These are phyloP conservation scores for Cyclina sinensis DNA, from an alignment of 1,140 invertebrate species.

Conservation along the genomic window DNA sequence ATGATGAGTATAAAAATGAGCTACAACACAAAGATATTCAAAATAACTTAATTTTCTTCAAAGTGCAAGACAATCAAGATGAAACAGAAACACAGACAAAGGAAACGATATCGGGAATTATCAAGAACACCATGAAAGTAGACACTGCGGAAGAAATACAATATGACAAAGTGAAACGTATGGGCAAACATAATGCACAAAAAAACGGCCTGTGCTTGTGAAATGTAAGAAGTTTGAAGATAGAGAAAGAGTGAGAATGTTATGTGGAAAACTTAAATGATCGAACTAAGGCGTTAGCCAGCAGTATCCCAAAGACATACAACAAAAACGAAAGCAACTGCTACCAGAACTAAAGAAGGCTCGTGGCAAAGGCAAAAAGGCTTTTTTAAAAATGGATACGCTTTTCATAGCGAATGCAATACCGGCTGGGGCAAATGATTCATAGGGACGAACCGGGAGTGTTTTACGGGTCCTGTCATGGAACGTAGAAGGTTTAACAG, in stretches of 20 bases:
- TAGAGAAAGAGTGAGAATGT: not conserved
- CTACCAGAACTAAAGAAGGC: not conserved
- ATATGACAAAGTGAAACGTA: too few species aligned
- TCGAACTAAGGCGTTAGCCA: not conserved
- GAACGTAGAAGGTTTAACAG: slow-evolving; percentile 3
- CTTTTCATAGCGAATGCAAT: not conserved
- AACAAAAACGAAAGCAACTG: not conserved
- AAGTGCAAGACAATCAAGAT: too few species aligned
- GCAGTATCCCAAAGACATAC: not conserved
- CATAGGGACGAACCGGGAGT: not conserved
- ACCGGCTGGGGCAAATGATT: not conserved
- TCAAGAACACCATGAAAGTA: too few species aligned
- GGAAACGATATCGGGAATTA: too few species aligned
- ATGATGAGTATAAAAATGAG: too few species aligned
- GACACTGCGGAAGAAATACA: too few species aligned
- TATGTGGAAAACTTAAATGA: not conserved
- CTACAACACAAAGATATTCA: too few species aligned
- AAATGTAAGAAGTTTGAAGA: not conserved
- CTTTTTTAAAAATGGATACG: not conserved
- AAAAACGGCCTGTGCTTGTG: not conserved
- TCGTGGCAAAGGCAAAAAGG: not conserved
- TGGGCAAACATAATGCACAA: not conserved
- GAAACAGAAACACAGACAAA: too few species aligned
- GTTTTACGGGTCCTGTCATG: not conserved
- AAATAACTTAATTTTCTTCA: too few species aligned